Percentiles rank a stretch among this genome's conserved stretches.
These are phyloP conservation scores for Stenotaenia linearis DNA, from an alignment of 2,888 invertebrate genomes.

Conservation along the genomic window DNA sequence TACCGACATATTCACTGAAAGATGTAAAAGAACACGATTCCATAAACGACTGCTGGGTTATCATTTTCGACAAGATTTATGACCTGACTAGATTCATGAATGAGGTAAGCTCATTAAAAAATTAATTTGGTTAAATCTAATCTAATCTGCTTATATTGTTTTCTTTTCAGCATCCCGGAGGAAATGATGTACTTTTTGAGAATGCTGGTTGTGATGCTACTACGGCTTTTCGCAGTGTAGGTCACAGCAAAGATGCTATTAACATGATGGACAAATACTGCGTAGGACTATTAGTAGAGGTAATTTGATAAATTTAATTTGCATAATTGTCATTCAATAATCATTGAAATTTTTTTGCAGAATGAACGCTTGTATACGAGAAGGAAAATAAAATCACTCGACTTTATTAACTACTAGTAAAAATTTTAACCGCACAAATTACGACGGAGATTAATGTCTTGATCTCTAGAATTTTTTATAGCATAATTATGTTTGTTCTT, in stretches of 20 bases:
- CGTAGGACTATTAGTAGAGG: slow-evolving; percentile 67
- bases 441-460: background rate
- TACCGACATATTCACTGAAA: slow-evolving; percentile 51
- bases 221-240: slow-evolving; percentile 70
- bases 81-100: slow-evolving; percentile 70
- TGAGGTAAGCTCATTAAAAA: slow-evolving; percentile 40
- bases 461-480: too few species aligned
- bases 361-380: background rate
- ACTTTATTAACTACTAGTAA: too few species aligned
- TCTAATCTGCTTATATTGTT: slow-evolving; percentile 35
- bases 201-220: slow-evolving; percentile 80
- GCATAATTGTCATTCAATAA: background rate
- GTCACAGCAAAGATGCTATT: slow-evolving; percentile 64
- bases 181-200: slow-evolving; percentile 72
- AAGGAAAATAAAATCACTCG: background rate
- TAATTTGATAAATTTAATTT: background rate
- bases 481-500: too few species aligned
- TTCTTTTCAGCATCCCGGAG: slow-evolving; percentile 69
- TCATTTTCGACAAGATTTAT: slow-evolving; percentile 80
- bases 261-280: slow-evolving; percentile 63
- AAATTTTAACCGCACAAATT: too few species aligned
- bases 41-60: slow-evolving; percentile 71
- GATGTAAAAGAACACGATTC: slow-evolving; percentile 72
- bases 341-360: background rate
- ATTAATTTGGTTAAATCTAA: background rate